Base-by-base conservation (phyloP, 2,888 invertebrate species). In the Meghimatium bilineatum region DNA sequence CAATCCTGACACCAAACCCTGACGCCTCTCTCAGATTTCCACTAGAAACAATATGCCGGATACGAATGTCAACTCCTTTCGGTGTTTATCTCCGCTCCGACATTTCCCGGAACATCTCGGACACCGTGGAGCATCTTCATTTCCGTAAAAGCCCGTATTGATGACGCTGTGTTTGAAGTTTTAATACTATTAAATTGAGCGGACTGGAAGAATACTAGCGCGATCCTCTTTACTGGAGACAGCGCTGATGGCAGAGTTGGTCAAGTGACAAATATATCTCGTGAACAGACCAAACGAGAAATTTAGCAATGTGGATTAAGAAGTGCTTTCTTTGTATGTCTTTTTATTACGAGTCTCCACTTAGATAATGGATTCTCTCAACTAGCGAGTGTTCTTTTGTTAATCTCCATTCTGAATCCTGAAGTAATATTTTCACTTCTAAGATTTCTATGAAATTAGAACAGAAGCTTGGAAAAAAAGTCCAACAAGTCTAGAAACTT, bases 71-170 rank as follows among this genome's bases (percentile, higher is more conserved):
- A 1, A n/a, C 5, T n/a, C 60, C 2, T 63, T 63, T n/a, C n/a
- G 14, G 26, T 63, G 44, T 44, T 44, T 44, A 12, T 44, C 44
- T 63, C n/a, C 60, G 8, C n/a, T 63, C 60, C 23, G 26, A n/a
- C 60, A 63, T 63, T 63, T n/a, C n/a, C 60, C n/a, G 60, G 60
- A 63, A 63, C 60, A 26, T 63, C n/a, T 6, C 6, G n/a, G 60
- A 63, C 60, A 63, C 60, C n/a, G n/a, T 12, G n/a, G 26, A 23
- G n/a, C 60, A n/a, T n/a, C 60, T 63, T 63, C 60, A 63, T 63
- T 63, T 63, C n/a, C n/a, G n/a, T 63, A 63, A 63, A 63, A 63
- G 60, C 60, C 60, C 8, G 60, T n/a, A 63, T 63, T 63, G 60
- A n/a, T 63, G 60, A n/a, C n/a, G 26, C 3, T 2, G 26, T 63